Conservation (phyloP, 2,113 vertebrate species). For the Siniperca chuatsi region DNA sequence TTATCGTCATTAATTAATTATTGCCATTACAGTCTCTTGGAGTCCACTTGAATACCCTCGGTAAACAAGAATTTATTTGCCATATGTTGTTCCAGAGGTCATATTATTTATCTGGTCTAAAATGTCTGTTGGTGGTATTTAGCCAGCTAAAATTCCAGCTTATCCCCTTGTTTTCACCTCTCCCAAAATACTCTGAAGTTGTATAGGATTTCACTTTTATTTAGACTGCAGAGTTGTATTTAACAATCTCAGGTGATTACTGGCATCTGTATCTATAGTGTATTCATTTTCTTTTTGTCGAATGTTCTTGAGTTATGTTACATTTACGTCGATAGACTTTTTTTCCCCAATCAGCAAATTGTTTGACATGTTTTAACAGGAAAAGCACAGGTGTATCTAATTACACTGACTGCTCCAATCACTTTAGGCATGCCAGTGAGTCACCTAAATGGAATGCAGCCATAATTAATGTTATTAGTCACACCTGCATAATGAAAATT, state of each 20-base stretch:
- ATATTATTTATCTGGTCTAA: conserved; percentile 1
- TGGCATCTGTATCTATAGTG: background rate
- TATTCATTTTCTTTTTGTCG: background rate
- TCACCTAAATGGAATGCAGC: background rate
- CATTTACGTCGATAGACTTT: background rate
- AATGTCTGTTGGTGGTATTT: conserved; percentile 17
- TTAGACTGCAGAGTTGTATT: background rate
- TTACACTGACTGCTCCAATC: background rate
- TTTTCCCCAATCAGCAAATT: background rate
- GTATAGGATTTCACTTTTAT: conserved; percentile 6
- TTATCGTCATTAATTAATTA: conserved; percentile 6
- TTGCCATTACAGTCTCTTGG: background rate
- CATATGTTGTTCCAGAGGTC: background rate
- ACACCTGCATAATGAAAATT: background rate
- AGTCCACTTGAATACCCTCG: background rate
- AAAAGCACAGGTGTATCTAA: background rate
- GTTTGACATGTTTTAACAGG: background rate
- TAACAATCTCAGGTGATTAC: conserved; percentile 9
- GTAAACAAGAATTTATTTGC: conserved; percentile 21
- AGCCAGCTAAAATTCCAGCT: conserved; percentile 18
- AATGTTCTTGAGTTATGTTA: background rate
- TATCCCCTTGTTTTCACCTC: background rate
- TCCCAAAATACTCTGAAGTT: background rate
- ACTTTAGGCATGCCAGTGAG: background rate
- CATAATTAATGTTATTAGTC: background rate